Percentiles rank a stretch among this genome's conserved stretches.
phyloP scores from a whole-genome alignment of 2,797 vertebrate genomes.

The Adelosebastes latens region DNA sequence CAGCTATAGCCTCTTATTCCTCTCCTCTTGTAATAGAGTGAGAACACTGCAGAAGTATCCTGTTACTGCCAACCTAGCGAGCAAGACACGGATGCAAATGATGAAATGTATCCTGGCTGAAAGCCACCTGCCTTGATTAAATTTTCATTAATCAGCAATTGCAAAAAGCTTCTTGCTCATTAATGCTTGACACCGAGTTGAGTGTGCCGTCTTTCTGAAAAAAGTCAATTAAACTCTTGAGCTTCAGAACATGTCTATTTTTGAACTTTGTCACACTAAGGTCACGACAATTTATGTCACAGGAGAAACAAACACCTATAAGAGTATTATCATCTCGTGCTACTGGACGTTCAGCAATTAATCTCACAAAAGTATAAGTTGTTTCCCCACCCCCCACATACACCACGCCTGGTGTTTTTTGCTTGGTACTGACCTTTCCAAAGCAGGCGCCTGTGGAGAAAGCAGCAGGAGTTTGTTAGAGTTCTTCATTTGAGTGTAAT shows the following conservation, averaged over 20 bases:
- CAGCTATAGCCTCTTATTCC: not conserved
- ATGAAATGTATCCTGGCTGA: not conserved
- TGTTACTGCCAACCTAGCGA: not conserved
- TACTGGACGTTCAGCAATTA: not conserved
- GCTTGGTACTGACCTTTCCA: slow-evolving; percentile 31
- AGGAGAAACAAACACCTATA: too few relatives aligned
- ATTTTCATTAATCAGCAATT: slow-evolving; percentile 15
- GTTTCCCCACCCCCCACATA: not conserved
- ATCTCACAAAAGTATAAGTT: not conserved
- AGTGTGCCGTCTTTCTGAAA: not conserved
- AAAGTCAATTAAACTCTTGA: not conserved
- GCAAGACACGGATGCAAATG: not conserved
- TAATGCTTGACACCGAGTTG: not conserved
- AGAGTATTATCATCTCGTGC: not conserved
- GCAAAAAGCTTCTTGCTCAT: not conserved
- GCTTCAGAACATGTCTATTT: not conserved
- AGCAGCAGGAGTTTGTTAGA: slow-evolving; percentile 1
- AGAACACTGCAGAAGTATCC: not conserved
- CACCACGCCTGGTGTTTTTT: not conserved
- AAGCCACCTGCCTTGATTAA: slow-evolving; percentile 7
- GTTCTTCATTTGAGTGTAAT: slow-evolving; percentile 23
- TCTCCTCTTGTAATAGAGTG: not conserved
- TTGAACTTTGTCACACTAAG: not conserved
- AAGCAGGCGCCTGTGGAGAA: slow-evolving; percentile 16
- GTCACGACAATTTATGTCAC: not conserved